Evolutionary conservation across 30 jellyfish, hydroid and myxozoan species (phyloP).

Genomic region (Cassiopea xamachana): DNA sequence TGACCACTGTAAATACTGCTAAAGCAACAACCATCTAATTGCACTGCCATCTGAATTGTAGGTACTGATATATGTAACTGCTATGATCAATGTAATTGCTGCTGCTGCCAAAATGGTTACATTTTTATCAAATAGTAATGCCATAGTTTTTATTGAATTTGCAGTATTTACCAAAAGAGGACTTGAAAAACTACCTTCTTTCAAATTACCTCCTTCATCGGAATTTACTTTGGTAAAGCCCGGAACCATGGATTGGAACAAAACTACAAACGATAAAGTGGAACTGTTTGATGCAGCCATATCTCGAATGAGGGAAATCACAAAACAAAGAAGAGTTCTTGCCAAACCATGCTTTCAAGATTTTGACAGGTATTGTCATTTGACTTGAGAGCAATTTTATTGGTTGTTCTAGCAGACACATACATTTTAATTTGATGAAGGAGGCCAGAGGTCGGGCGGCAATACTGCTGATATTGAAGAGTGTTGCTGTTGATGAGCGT

Average conservation of each 20-base stretch:
- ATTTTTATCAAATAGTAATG: too few relatives aligned
- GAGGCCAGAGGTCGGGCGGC: too few relatives aligned
- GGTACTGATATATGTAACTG: too few relatives aligned
- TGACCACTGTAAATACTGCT: too few relatives aligned
- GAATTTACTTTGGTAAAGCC: constrained; percentile 63
- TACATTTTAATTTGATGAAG: background rate
- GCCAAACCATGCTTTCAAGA: constrained; percentile 97
- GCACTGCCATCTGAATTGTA: too few relatives aligned
- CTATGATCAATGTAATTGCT: too few relatives aligned
- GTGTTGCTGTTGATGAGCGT: too few relatives aligned
- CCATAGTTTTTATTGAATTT: background rate
- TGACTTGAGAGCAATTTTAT: background rate
- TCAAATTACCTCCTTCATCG: constrained; percentile 64
- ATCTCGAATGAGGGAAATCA: constrained; percentile 77
- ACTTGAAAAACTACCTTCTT: constrained; percentile 83
- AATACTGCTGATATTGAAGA: too few relatives aligned
- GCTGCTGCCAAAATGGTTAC: too few relatives aligned
- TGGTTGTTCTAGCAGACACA: background rate
- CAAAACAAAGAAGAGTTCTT: constrained; percentile 83
- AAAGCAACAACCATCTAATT: too few relatives aligned
- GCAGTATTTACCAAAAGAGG: constrained; percentile 90
- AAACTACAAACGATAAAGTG: constrained; percentile 40
- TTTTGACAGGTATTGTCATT: constrained; percentile 81
- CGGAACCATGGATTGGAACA: constrained; percentile 83
- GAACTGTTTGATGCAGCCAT: constrained; percentile 62